Conservation (phyloP, 2,797 vertebrate species). For the Sebastes minor region DNA sequence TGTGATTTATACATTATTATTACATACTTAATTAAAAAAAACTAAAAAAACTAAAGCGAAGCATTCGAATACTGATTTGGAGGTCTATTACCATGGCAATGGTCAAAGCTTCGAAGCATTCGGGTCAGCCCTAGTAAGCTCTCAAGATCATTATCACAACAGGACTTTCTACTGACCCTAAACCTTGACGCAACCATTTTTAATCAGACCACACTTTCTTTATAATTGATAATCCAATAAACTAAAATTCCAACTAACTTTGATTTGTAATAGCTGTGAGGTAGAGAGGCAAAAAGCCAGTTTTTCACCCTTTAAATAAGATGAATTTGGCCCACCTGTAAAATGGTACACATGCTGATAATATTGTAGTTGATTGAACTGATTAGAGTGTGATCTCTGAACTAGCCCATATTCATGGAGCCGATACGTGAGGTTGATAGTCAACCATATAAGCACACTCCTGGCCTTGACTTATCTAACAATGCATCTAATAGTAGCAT, state of each 20-base stretch:
- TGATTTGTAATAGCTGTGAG: background rate
- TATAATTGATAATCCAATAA: too few relatives aligned
- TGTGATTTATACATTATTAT: too few relatives aligned
- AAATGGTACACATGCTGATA: constrained; percentile 2
- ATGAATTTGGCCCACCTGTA: background rate
- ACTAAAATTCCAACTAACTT: background rate
- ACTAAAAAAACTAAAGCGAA: too few relatives aligned
- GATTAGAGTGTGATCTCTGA: constrained; percentile 45
- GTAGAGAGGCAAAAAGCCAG: background rate
- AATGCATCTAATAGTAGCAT: constrained; percentile 27
- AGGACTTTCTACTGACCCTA: background rate
- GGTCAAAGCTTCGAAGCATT: too few relatives aligned
- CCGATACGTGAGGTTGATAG: constrained; percentile 48
- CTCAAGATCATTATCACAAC: background rate
- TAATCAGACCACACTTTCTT: background rate
- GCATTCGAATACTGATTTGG: too few relatives aligned
- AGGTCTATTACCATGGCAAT: too few relatives aligned
- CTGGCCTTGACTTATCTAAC: constrained; percentile 14
- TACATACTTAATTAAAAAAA: too few relatives aligned
- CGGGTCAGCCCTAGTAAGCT: too few relatives aligned
- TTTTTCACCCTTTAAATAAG: background rate
- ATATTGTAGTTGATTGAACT: background rate
- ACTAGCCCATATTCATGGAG: background rate
- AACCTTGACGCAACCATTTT: background rate
- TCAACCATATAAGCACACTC: background rate